Evolutionary conservation across 2,888 invertebrate genomes (phyloP), one percentile per base, ranked within the genome.

Genomic region (Tinea pellionella): DNA sequence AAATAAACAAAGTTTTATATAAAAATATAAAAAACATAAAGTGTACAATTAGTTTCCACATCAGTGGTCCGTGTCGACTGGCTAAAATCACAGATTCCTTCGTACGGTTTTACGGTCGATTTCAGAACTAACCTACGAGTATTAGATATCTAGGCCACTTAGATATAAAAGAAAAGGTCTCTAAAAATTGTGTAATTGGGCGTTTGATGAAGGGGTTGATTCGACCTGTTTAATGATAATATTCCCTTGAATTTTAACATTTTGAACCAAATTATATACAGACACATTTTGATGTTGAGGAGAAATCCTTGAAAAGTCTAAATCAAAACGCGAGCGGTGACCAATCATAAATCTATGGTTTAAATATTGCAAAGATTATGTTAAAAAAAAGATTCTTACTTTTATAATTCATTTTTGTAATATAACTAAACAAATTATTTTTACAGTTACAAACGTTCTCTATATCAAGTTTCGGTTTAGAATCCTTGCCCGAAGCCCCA

Each of bases 31-130:
- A 24, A 24, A 6, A 6, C 24, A 3, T 24, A 6, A 24, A 37
- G 37, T 9, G n/a, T 2, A 37, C 4, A 37, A 37, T 37, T 37
- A n/a, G 37, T 9, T 37, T 75, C 69, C 70, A 59, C 64, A 51
- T 59, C 74, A 72, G 9, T 70, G 74, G 62, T 13, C 61, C 37
- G 68, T 60, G 59, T 16, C 53, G 2, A 24, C 62, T 64, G 61
- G 67, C 66, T 69, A 69, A 73, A 72, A 68, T 70, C 70, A 13
- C 66, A 63, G 68, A 69, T 74, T 64, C 63, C 67, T 64, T 66
- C 24, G 24, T 63, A 62, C 61, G 65, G 66, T 63, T 68, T 62
- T 51, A 60, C 65, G 59, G 57, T 57, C 32, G 57, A 57, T 13
- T 57, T 3, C n/a, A 15, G 15, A 15, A 32, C 57, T 30, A 53